Base-by-base conservation (phyloP, 2,888 invertebrate genomes). In the Masnerella sp. region DNA sequence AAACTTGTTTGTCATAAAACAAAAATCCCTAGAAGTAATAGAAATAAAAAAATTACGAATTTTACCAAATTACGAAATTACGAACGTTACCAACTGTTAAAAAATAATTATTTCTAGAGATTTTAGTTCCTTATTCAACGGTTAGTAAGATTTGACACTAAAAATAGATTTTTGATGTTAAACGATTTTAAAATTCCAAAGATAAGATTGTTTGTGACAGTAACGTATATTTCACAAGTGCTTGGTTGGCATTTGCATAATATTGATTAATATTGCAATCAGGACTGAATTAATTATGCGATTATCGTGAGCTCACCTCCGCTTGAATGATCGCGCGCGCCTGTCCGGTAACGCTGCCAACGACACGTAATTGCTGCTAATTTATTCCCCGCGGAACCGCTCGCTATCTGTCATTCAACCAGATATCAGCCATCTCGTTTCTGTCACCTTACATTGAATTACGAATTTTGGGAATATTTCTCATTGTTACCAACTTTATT, bases 241-340 rank as follows among this genome's bases (percentile, higher is more conserved):
- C 30, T 34, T 34, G 38, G 61, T 30, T 45, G 38, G 22, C 38
- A 54, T 61, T 59, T 38, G 38, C 47, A 69, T 47, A 32, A 30
- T 54, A 54, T 52, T 54, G 54, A 54, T 45, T 59, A 69, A 61
- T 61, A 69, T 69, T 54, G 68, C 59, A 59, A 61, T 69, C 68
- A 52, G 43, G 68, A 38, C 38, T 45, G 61, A 36, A 69, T 69
- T 69, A 61, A 69, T 61, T 54, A 69, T 69, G 25, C 54, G 38
- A 40, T 38, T 45, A 52, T 45, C 34, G 42, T 28, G 34, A 34
- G 51, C 59, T 68, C 59, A 36, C 25, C 34, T 47, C 38, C 59
- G 42, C 59, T 58, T 58, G 58, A 49, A 51, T 67, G 42, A 56
- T 56, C 25, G 34, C 40, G 34, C 40, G 43, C 38, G 42, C 22